These are phyloP conservation scores for Cryptoblepharus egeriae DNA, from an alignment of 2,797 vertebrate genomes.

Conservation along the genomic window DNA sequence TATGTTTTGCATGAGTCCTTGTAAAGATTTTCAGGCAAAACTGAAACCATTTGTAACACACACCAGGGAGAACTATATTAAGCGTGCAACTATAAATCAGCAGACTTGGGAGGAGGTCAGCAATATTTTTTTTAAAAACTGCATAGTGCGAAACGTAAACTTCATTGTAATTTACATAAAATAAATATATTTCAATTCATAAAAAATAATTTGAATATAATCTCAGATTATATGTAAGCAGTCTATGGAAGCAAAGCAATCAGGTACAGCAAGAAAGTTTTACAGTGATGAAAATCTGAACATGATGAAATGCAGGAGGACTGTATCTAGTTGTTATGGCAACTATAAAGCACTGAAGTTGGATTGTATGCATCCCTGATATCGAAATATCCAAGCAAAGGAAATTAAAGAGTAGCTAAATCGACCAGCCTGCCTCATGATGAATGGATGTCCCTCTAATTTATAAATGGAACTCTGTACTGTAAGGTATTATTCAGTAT, in stretches of 20 bases:
- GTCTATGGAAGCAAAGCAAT: constrained; percentile 45
- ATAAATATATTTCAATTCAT: constrained; percentile 46
- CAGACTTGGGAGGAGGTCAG: background rate
- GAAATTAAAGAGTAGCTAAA: constrained; percentile 54
- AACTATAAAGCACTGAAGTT: constrained; percentile 61
- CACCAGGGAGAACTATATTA: background rate
- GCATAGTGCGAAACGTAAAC: constrained; percentile 23
- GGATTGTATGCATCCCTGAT: constrained; percentile 51
- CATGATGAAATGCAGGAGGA: constrained; percentile 61
- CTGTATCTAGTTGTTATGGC: constrained; percentile 73
- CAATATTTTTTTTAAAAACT: constrained; percentile 26
- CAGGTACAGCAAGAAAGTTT: constrained; percentile 51
- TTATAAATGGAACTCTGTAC: constrained; percentile 9
- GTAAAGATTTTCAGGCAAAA: background rate
- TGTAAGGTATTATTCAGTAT: constrained; percentile 15
- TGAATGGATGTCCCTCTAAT: constrained; percentile 18
- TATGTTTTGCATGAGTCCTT: background rate
- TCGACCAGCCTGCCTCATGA: constrained; percentile 7
- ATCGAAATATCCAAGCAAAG: constrained; percentile 39
- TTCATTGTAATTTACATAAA: constrained; percentile 31
- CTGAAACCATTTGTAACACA: background rate
- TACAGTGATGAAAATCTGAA: constrained; percentile 59
- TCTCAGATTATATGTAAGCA: constrained; percentile 52
- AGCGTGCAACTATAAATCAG: constrained; percentile 15
- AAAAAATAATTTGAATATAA: constrained; percentile 26